These are phyloP conservation scores for Centruroides sculpturatus DNA, from an alignment of 1,140 invertebrate species.

Conservation along the genomic window DNA sequence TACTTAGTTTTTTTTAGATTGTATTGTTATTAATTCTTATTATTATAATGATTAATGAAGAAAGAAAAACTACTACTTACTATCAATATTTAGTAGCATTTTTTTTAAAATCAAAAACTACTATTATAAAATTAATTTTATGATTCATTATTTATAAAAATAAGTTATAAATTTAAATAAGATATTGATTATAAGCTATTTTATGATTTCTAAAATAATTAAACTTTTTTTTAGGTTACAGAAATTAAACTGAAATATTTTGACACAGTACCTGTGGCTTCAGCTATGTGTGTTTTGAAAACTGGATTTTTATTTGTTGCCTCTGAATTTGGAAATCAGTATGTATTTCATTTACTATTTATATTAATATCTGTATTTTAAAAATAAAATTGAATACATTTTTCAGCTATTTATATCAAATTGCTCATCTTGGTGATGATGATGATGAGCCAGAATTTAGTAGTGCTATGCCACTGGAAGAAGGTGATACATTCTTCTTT, in stretches of 20 bases:
- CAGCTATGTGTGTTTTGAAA: constrained; percentile 93
- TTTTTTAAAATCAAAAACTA: no score
- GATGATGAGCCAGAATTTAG: constrained; percentile 99
- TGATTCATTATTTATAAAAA: no score
- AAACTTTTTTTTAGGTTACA: constrained; percentile 43
- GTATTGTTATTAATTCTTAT: no score
- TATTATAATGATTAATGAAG: no score
- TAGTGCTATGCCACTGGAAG: constrained; percentile 93
- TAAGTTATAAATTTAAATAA: no score
- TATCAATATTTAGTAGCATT: no score
- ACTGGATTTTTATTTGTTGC: constrained; percentile 98
- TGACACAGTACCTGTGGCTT: constrained; percentile 93
- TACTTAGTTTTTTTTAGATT: no score
- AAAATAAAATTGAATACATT: background rate
- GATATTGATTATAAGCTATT: no score
- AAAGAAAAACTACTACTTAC: no score
- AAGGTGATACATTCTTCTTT: constrained; percentile 99
- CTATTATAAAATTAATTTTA: no score
- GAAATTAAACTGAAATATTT: constrained; percentile 99
- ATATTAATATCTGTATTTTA: background rate
- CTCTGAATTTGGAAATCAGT: constrained; percentile 99
- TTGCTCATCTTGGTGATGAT: constrained; percentile 96
- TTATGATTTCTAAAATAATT: no score
- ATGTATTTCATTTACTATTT: constrained; percentile 38
- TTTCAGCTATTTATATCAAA: constrained; percentile 89